Conservation (phyloP, 1,140 invertebrate species). For the Homarus americanus region DNA sequence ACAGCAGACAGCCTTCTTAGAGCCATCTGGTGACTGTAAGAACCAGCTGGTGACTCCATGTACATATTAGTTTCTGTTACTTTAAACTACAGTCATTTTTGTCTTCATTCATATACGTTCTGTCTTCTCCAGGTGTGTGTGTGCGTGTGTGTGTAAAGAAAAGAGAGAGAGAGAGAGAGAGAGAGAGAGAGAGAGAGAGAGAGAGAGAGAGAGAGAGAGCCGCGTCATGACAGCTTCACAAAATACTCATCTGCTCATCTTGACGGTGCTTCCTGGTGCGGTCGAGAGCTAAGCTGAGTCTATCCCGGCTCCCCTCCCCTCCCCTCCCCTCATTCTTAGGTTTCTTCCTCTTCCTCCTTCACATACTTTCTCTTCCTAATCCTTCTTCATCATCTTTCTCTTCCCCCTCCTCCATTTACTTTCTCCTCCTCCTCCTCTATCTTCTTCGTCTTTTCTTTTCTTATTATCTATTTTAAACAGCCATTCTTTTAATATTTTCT, state of each 20-base stretch:
- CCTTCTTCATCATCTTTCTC: background rate
- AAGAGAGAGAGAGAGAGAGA: constrained; percentile 35
- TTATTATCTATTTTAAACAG: no score
- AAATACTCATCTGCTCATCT: background rate
- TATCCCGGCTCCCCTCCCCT: background rate
- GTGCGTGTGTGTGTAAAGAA: background rate
- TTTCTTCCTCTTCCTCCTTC: background rate
- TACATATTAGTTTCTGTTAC: no score
- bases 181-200: constrained; percentile 43
- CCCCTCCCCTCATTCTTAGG: background rate
- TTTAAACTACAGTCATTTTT: no score
- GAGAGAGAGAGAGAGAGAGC: background rate
- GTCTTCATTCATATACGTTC: no score
- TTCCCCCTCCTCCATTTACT: background rate
- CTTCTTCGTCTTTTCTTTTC: no score
- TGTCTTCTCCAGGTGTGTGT: background rate
- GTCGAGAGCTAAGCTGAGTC: background rate
- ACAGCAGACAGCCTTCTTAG: no score
- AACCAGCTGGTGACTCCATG: no score
- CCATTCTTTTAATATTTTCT: no score
- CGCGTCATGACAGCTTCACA: background rate
- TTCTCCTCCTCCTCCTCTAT: no score
- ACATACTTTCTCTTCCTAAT: background rate
- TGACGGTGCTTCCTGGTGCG: background rate
- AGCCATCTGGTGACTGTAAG: no score